Conservation (phyloP, 2,113 vertebrate genomes). For the Gymnobelideus leadbeateri region DNA sequence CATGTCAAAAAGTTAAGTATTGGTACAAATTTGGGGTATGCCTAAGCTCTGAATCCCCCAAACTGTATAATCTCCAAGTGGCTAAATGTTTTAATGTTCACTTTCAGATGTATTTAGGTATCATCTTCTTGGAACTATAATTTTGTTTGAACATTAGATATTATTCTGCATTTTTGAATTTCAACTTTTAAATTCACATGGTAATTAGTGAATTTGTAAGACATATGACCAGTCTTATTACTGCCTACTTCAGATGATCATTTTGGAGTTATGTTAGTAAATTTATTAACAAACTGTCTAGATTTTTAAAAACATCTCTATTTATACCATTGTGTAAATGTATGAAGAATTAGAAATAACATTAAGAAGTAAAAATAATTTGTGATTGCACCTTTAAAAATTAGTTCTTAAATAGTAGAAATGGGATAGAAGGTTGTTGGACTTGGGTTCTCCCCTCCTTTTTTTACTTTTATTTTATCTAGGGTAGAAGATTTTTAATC, state of each 20-base stretch:
- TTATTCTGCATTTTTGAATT: not conserved
- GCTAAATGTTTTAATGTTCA: not conserved
- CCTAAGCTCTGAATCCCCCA: too few relatives aligned
- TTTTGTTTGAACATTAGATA: not conserved
- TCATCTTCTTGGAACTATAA: not conserved
- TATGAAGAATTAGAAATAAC: not conserved
- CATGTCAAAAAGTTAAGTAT: not conserved
- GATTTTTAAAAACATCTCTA: not conserved
- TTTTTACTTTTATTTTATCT: not conserved
- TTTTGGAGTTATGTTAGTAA: not conserved
- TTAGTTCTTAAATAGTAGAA: not conserved
- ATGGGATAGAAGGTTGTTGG: slow-evolving; percentile 12
- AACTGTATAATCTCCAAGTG: not conserved
- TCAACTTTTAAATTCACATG: not conserved
- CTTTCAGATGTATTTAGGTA: not conserved
- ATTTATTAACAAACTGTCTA: not conserved
- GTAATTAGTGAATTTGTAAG: not conserved
- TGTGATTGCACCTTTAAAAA: not conserved
- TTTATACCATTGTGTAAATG: not conserved
- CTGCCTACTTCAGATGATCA: not conserved
- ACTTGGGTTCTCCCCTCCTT: not conserved
- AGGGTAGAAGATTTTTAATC: not conserved
- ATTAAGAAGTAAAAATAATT: not conserved
- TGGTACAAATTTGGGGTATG: not conserved
- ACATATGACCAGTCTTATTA: not conserved